Evolutionary conservation across 2,797 vertebrate species (phyloP).

Genomic region (Pitangus sulphuratus): DNA sequence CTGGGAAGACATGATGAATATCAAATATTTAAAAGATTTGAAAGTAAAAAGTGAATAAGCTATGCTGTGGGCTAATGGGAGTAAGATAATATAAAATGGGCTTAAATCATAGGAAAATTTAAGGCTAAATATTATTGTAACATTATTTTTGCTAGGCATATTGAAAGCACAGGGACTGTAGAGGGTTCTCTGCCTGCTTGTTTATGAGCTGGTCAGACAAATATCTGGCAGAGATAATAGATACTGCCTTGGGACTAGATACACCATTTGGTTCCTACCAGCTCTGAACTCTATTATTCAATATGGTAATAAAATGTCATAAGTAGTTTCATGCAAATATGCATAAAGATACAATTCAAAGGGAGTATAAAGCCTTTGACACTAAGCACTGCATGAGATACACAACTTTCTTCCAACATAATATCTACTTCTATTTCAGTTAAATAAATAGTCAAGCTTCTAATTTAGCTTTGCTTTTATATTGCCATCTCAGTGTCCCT

Average conservation of each 20-base stretch:
- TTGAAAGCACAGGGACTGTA: neutral
- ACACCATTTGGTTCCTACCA: neutral
- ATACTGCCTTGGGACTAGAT: neutral
- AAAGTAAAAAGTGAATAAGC: neutral
- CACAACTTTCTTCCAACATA: neutral
- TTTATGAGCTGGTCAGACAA: conserved; percentile 13
- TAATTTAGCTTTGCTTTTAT: conserved; percentile 23
- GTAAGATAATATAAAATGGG: neutral
- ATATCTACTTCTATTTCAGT: neutral
- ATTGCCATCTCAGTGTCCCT: neutral
- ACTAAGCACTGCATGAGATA: neutral
- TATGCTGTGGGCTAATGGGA: neutral
- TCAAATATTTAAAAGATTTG: neutral
- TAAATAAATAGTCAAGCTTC: conserved; percentile 1
- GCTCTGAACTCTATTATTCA: neutral
- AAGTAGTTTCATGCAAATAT: neutral
- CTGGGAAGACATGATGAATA: neutral
- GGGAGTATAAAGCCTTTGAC: neutral
- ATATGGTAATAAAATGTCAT: neutral
- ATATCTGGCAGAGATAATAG: neutral
- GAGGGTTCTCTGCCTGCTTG: neutral
- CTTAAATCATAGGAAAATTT: conserved; percentile 9
- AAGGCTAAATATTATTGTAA: neutral
- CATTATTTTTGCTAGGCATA: neutral
- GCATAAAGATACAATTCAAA: neutral